Base-by-base conservation (phyloP, 2,113 vertebrate species). In the Caretta caretta region DNA sequence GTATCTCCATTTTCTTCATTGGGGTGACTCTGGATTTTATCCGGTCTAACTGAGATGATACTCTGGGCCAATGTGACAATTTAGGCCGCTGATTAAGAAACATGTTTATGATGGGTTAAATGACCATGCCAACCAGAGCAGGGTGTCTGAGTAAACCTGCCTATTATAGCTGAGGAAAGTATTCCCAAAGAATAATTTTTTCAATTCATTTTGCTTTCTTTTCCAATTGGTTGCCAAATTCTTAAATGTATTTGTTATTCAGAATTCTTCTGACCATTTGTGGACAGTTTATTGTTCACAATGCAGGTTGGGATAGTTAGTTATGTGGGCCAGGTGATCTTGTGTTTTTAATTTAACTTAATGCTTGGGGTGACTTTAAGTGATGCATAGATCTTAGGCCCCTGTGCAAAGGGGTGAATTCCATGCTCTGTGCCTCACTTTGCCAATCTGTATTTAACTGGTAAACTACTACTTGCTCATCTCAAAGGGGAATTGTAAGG, bases 401-500 rank as follows among this genome's bases (percentile, higher is more conserved):
- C 46, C 6, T 89, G 19, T 57, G 2, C 9, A 0, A 0, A n/a
- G 59, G 57, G 25, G 25, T 84, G 31, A 22, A 4, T 27, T 75
- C 90, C 75, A 35, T 4, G 9, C 82, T 83, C 57, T 78, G 20
- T 75, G 20, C 8, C 89, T 84, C 62, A n/a, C 81, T 78, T 3
- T 7, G 48, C 17, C 65, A 35, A 5, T 7, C n/a, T 6, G 3
- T 2, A 83, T 27, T 65, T 46, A 89, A 89, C 51, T n/a, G 54
- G 51, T 54, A 22, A 27, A 87, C 69, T 42, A 80, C 72, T 75
- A 17, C 69, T 53, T 81, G 22, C 56, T 86, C 85, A 84, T 76
- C 89, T 84, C 56, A 72, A 76, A 90, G 51, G 49, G n/a, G 24
- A 90, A 49, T 83, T 86, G 19, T 35, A 82, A 80, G 46, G n/a